Base-by-base conservation (phyloP, 2,113 vertebrate genomes). In the Paramormyrops kingsleyae region DNA sequence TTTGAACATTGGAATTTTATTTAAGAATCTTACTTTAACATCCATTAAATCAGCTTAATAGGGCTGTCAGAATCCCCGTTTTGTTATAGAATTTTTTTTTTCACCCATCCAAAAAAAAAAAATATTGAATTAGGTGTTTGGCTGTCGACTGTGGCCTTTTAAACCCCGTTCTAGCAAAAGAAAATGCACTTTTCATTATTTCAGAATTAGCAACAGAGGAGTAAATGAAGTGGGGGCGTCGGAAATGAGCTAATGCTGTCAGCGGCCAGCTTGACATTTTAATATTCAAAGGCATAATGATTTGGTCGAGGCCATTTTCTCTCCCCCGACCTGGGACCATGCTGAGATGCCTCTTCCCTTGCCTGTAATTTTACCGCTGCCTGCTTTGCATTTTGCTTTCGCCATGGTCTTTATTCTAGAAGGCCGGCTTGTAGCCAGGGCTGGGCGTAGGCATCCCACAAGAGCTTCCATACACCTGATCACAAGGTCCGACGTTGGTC, bases 231-330 rank as follows among this genome's bases (percentile, higher is more conserved):
- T 50, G 70, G 70, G 66, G 80, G 27, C 13, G 15, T 7, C 47
- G 6, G 19, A 24, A 59, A 47, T 89, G 7, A 66, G n/a, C 44
- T 87, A 90, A 90, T 90, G 62, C 46, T 87, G 19, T n/a, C 10
- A 53, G 46, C 24, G 3, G 49, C 5, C 49, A 5, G 87, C 87
- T 90, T 88, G 49, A 88, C 46, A 52, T 89, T 50, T 89, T 88
- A 89, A 84, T 85, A 84, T 89, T 86, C 80, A 89, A 86, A 66
- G 56, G 44, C 35, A 88, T 80, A 80, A 74, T 35, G 12, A 80
- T 80, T 80, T 42, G 4, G 27, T 13, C 0, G n/a, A 5, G 88
- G 19, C 56, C 19, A 27, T 53, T 89, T 3, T 31, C 83, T 85
- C 56, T 77, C 87, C 35, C 53, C 13, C 6, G n/a, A 24, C 74